These are phyloP conservation scores for Vannuccia rotundouncinata DNA, from an alignment of 2,888 invertebrate species.

Conservation along the genomic window DNA sequence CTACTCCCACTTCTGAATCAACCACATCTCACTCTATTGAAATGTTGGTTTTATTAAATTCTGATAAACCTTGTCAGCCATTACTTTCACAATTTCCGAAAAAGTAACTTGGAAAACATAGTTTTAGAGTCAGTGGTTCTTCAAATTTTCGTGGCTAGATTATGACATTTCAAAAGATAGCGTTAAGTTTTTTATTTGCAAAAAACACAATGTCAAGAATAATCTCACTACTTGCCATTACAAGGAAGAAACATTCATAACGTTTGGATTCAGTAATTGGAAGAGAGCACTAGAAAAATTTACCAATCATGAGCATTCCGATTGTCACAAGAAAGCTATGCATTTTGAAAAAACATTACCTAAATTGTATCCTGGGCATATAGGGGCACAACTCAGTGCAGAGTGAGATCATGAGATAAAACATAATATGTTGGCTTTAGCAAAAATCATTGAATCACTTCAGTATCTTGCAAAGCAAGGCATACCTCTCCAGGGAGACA, in stretches of 20 bases:
- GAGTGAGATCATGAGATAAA: conserved; percentile 13
- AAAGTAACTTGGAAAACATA: neutral
- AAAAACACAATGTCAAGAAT: no score
- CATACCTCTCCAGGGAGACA: conserved; percentile 23
- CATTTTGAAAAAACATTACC: neutral
- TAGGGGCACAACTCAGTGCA: conserved; percentile 23
- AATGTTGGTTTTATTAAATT: neutral
- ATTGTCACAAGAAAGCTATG: neutral
- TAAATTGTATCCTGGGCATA: conserved; percentile 23
- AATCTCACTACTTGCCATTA: neutral
- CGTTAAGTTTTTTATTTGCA: neutral
- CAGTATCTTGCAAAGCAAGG: conserved; percentile 29
- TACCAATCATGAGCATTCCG: neutral
- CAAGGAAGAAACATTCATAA: neutral
- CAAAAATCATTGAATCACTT: conserved; percentile 10
- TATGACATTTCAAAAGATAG: neutral
- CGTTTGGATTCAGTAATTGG: neutral
- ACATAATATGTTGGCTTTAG: conserved; percentile 21
- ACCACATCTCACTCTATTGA: neutral
- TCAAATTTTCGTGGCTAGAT: neutral
- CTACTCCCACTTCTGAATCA: neutral
- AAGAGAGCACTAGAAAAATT: neutral
- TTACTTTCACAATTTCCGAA: neutral
- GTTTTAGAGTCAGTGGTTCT: neutral
- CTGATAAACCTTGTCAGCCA: neutral